phyloP scores from a whole-genome alignment of 2,797 vertebrate species.

The Acanthornis magna region DNA sequence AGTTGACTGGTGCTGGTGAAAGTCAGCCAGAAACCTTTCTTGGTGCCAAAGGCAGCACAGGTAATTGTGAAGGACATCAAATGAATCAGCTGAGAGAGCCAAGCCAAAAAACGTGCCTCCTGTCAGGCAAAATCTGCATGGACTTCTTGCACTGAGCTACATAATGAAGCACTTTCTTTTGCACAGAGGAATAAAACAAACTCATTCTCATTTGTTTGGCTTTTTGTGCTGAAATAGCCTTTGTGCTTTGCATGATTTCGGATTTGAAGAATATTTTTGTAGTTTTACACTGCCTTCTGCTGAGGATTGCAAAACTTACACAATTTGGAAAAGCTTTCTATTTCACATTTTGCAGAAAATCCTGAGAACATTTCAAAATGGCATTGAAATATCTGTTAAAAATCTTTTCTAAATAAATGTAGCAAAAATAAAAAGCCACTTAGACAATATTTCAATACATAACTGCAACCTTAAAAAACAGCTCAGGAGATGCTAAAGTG shows the following conservation, averaged over 20 bases:
- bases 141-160: not conserved
- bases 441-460: not conserved
- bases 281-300: slow-evolving; percentile 46
- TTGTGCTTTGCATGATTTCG: not conserved
- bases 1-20: not conserved
- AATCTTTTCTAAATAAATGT: not conserved
- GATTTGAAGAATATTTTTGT: not conserved
- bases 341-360: not conserved
- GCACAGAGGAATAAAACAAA: not conserved
- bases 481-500: not conserved
- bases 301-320: not conserved
- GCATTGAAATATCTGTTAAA: not conserved
- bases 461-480: not conserved
- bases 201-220: not conserved
- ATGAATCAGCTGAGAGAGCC: not conserved
- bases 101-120: not conserved
- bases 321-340: not conserved
- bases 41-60: not conserved
- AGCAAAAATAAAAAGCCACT: not conserved
- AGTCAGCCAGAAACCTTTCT: not conserved
- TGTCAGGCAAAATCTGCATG: not conserved
- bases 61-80: not conserved
- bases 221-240: not conserved
- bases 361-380: not conserved
- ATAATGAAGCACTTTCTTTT: not conserved